Evolutionary conservation across 2,888 invertebrate species (phyloP), one percentile per base, ranked within the genome.

Genomic region (Melolontha melolontha): DNA sequence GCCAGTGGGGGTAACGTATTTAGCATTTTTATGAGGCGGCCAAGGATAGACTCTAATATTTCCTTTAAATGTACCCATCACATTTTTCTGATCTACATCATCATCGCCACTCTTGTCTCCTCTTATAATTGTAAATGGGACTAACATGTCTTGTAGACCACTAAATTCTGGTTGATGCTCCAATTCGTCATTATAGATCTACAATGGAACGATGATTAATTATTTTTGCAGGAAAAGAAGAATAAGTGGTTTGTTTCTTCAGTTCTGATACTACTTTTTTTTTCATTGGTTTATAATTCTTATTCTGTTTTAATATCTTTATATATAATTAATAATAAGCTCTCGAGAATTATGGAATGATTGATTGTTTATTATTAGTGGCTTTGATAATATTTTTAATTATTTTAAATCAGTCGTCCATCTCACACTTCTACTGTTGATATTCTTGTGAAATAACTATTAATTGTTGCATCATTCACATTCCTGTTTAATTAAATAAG

Each of bases 111-210:
- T 82, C 72, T 80, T 79, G 83, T 89, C 88, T 17, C 87, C 88
- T 74, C 87, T 90, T 74, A 88, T 88, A 64, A 93, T 79, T 63
- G 88, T 87, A 17, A 91, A 85, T 0, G 87, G 85, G 42, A 86
- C 83, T 49, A 92, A 85, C 84, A 88, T 89, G 76, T 93, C 93
- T 72, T 87, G 87, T 63, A 93, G 88, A 57, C 86, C 86, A 1
- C 84, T 81, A 77, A 91, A 93, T 75, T 91, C 88, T 0, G 88
- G 84, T 76, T 91, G 90, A 42, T 81, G 78, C 80, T 93, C 93
- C 69, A 93, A 78, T 79, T 93, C 93, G n/a, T 84, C 83, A 6
- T 81, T 76, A 78, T 89, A 93, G 62, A 84, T 76, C 79, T 81
- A 47, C 10, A 34, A 10, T 1, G 34, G 6, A 8, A 34, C 6